A percentile compares a stretch with the other conserved stretches of the same genome.
Conservation (phyloP, 2,113 vertebrate genomes). For the Periophthalmus modestus region DNA sequence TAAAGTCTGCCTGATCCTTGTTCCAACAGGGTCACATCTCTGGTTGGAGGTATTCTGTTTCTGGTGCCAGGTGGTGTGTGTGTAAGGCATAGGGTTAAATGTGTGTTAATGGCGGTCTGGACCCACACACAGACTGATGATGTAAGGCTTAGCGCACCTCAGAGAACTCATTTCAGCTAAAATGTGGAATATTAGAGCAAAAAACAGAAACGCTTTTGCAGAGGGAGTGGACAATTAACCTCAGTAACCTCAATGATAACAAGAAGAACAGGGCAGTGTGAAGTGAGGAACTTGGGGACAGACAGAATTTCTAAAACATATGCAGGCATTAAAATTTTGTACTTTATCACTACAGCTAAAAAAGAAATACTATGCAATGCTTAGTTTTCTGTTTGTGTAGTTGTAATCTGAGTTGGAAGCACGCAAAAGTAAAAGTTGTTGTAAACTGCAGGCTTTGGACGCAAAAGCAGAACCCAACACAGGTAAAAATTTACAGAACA, state of each 20-base stretch:
- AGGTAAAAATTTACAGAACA: no score
- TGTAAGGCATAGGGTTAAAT: slow-evolving; percentile 31
- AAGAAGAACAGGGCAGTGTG: neutral
- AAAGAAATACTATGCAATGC: no score
- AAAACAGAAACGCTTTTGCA: neutral
- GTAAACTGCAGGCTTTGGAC: no score
- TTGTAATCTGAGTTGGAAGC: no score
- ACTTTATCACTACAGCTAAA: neutral
- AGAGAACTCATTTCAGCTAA: neutral
- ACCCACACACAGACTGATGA: slow-evolving; percentile 19
- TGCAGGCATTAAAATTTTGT: neutral
- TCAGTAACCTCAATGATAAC: neutral
- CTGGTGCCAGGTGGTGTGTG: slow-evolving; percentile 4
- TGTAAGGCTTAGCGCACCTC: slow-evolving; percentile 7
- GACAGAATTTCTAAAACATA: neutral
- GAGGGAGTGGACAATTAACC: slow-evolving; percentile 4
- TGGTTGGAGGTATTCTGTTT: slow-evolving; percentile 43
- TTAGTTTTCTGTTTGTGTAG: no score
- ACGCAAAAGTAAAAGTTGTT: no score
- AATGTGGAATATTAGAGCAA: slow-evolving; percentile 9
- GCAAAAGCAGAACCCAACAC: no score
- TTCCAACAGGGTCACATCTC: slow-evolving; percentile 39
- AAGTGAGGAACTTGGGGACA: neutral
- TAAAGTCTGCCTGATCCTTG: slow-evolving; percentile 29
- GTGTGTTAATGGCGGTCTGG: slow-evolving; percentile 20